Evolutionary conservation across 1,140 invertebrate species (phyloP), one percentile per base, ranked within the genome.

Genomic region (Bilobella aurantiaca): DNA sequence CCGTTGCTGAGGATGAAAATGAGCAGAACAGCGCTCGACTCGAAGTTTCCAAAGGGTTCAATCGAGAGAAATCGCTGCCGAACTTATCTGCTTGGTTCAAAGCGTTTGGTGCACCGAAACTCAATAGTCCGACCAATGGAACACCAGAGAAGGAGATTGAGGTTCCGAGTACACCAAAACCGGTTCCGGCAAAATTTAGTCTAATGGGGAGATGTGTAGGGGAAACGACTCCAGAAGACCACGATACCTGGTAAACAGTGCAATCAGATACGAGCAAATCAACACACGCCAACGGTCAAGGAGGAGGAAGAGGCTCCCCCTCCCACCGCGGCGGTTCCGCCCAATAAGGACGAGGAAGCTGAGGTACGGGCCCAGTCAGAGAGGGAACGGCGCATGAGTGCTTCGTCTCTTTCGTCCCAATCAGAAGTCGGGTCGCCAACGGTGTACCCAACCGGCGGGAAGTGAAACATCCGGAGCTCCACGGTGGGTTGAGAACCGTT

Each of bases 31-130:
- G 75, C 72, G 76, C 70, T 37, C 74, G 71, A 73, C 74, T 69
- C 64, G 73, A 58, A 59, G 73, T 78, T 76, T 74, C 77, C 74
- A 76, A 70, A 64, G 74, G 74, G 29, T 72, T 75, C 53, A 77
- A 79, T 58, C 79, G 81, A 73, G 81, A 84, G 74, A 83, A 85
- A 75, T 85, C 87, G 21, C 90, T 88, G 58, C 89, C 90, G 0
- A 91, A 92, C 78, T 79, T 91, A 47, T 91, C 88, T 76, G 90
- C 89, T 16, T 93, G 90, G 90, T 88, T 92, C 61, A 91, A 91
- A 78, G 89, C 89, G 0, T 93, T 93, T 76, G 90, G 90, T 46
- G 86, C 86, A 0, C 89, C 89, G 2, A 70, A 67, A 23, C 12
- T 18, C 25, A 29, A 5, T 21, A 30, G 21, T 1, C 12, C 29